Base-by-base conservation (phyloP, 2,888 invertebrate species). In the Barypeithes pellucidus region DNA sequence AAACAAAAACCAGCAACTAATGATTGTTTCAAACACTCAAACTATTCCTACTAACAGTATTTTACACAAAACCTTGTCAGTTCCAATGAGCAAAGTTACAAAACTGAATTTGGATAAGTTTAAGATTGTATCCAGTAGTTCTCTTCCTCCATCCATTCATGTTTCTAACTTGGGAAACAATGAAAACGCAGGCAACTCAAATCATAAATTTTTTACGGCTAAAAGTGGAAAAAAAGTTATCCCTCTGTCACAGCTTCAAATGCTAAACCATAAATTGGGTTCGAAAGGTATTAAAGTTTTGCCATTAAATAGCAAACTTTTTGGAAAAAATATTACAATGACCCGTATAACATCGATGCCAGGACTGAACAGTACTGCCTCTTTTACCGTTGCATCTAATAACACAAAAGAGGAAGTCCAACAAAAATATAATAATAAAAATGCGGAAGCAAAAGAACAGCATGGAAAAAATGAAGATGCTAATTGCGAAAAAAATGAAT, bases 101-200 rank as follows among this genome's bases (percentile, higher is more conserved):
- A 82, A 85, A 70, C 84, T 85, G 77, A 85, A 84, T 76, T 80
- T 85, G 20, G 86, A 85, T 66, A 86, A 86, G 76, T 85, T 86
- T 73, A 85, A 86, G 81, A 85, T 86, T 29, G 83, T 86, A 4
- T 80, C 83, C 1, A 81, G 82, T 1, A 81, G 80, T 22, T 79
- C 74, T 61, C 69, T 77, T 39, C 77, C 80, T 12, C 67, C 76
- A 4, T 69, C 73, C 14, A 59, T 77, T 29, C 75, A 75, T 50
- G 75, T 78, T 29, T 76, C 77, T 9, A 79, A 72, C 59, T 72
- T 79, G 11, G 73, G 77, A 4, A 79, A 81, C 59, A 79, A 77
- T 41, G 66, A 77, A 7, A 78, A 77, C 62, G 72, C 78, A 29
- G 14, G 12, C 73, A 72, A 78, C 1, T 76, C 79, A 0, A 84